phyloP scores from a whole-genome alignment of 2,797 vertebrate genomes.

The Scleropages formosus region DNA sequence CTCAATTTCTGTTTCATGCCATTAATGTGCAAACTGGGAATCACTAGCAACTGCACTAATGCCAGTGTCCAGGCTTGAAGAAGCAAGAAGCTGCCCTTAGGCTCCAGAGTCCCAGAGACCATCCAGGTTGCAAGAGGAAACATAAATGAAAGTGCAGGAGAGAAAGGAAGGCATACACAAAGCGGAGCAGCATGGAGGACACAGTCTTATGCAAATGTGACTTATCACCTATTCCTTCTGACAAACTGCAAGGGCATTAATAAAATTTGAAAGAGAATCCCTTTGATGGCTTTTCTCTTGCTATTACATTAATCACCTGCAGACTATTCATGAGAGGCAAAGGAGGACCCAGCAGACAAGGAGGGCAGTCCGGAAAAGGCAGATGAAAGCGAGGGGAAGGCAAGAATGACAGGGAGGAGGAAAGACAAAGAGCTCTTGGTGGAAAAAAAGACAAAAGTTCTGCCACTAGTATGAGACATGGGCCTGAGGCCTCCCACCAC shows the following conservation, averaged over 20 bases:
- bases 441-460: conserved; percentile 6
- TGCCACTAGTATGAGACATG: background rate
- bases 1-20: no score
- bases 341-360: background rate
- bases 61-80: background rate
- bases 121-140: background rate
- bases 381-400: conserved; percentile 25
- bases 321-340: conserved; percentile 45
- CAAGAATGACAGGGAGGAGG: conserved; percentile 12
- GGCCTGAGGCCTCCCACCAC: background rate
- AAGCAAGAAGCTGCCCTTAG: background rate
- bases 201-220: conserved; percentile 28
- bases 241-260: conserved; percentile 19
- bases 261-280: conserved; percentile 26
- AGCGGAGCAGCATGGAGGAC: background rate
- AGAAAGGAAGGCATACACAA: background rate
- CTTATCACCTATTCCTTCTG: conserved; percentile 27
- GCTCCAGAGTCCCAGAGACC: background rate
- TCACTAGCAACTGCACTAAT: background rate
- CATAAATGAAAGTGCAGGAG: background rate
- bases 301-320: conserved; percentile 66
- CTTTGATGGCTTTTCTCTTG: conserved; percentile 27
- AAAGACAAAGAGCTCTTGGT: conserved; percentile 22
- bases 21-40: no score
- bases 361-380: background rate